These are phyloP conservation scores for Mythimna lalbum DNA, from an alignment of 2,888 invertebrate genomes.

Conservation along the genomic window DNA sequence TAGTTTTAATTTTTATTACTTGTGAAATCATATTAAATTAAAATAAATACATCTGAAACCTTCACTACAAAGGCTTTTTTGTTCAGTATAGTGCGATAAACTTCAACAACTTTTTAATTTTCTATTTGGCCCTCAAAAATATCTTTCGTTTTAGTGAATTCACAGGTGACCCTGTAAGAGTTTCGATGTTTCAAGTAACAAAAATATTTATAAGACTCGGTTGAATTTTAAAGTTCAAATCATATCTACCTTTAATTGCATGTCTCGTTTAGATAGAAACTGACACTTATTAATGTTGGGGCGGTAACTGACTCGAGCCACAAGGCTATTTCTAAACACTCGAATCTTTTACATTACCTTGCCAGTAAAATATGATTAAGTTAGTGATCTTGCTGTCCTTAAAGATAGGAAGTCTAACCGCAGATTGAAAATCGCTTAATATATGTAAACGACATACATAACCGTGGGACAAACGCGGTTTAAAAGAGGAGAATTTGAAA, in stretches of 20 bases:
- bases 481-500: slow-evolving; percentile 15
- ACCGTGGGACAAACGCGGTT: not conserved
- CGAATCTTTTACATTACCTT: slow-evolving; percentile 39
- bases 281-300: slow-evolving; percentile 42
- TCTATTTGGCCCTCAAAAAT: too few species aligned
- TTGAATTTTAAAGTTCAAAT: slow-evolving; percentile 8
- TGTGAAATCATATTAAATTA: too few species aligned
- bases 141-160: too few species aligned
- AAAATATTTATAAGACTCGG: not conserved
- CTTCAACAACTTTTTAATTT: too few species aligned
- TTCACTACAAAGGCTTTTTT: too few species aligned
- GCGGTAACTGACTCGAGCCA: slow-evolving; percentile 11
- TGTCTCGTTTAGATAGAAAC: slow-evolving; percentile 17
- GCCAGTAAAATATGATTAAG: slow-evolving; percentile 35
- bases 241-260: not conserved
- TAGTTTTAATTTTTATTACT: too few species aligned
- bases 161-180: too few species aligned
- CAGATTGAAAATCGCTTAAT: slow-evolving; percentile 24
- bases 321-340: slow-evolving; percentile 48
- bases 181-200: not conserved
- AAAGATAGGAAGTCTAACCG: slow-evolving; percentile 25
- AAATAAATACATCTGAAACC: too few species aligned
- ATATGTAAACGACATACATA: slow-evolving; percentile 24
- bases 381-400: slow-evolving; percentile 39
- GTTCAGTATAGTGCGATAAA: too few species aligned